Evolutionary conservation across 2,113 vertebrate genomes (phyloP).

Genomic region (Silurus asotus): DNA sequence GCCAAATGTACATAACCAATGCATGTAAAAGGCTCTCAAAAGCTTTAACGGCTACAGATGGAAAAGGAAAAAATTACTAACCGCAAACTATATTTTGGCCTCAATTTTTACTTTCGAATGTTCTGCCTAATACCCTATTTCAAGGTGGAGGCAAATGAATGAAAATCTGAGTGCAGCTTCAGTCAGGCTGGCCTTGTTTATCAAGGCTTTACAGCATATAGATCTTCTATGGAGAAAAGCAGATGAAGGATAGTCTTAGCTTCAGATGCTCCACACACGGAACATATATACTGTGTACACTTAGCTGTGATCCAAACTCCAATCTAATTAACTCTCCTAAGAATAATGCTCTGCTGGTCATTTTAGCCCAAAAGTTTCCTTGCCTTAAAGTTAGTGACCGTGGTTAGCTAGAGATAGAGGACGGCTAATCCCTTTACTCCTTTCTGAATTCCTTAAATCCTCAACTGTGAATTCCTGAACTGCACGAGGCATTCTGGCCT

Average conservation of each 20-base stretch:
- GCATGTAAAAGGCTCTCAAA: not conserved
- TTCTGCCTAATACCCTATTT: not conserved
- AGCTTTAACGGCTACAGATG: not conserved
- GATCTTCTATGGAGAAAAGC: not conserved
- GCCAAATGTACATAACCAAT: not conserved
- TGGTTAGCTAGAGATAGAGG: not conserved
- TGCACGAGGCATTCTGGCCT: constrained; percentile 37
- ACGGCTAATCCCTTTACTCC: constrained; percentile 14
- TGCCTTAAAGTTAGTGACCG: not conserved
- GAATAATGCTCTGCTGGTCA: not conserved
- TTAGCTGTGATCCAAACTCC: not conserved
- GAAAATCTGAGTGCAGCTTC: not conserved
- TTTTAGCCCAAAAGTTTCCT: not conserved
- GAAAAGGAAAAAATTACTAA: not conserved
- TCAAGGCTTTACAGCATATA: not conserved
- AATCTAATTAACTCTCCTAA: not conserved
- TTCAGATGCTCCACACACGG: not conserved
- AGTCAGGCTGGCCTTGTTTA: not conserved
- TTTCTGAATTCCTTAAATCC: constrained; percentile 23
- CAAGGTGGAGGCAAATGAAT: not conserved
- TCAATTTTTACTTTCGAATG: not conserved
- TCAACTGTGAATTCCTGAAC: constrained; percentile 41
- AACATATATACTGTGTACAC: not conserved
- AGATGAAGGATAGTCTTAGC: not conserved
- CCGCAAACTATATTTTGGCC: not conserved